These are phyloP conservation scores for Campoletis sonorensis DNA, from an alignment of 1,140 invertebrate genomes.

Conservation along the genomic window DNA sequence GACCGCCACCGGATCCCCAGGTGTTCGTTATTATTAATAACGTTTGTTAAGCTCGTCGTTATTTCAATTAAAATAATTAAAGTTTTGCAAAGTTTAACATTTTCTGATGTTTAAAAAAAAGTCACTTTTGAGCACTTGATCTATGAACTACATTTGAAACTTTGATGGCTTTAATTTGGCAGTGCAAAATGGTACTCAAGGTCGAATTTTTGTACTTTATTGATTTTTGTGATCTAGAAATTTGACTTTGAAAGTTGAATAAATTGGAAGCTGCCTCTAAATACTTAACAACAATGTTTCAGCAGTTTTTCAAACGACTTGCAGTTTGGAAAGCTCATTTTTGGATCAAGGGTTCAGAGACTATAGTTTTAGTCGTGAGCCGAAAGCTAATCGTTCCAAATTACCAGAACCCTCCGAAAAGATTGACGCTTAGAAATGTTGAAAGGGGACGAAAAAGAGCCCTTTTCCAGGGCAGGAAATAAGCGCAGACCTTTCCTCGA, in stretches of 20 bases:
- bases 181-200: too few species aligned
- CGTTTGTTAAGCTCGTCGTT: not conserved
- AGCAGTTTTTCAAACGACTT: not conserved
- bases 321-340: not conserved
- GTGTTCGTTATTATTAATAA: slow-evolving; percentile 9
- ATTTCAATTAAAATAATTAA: not conserved
- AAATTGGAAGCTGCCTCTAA: too few species aligned
- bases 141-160: too few species aligned
- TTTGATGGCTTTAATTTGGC: too few species aligned
- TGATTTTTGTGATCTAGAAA: too few species aligned
- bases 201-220: too few species aligned
- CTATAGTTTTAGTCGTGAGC: not conserved
- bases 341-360: not conserved
- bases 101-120: too few species aligned
- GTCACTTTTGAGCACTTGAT: too few species aligned
- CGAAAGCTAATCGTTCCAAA: not conserved
- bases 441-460: not conserved
- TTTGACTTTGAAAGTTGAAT: too few species aligned
- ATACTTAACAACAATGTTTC: too few species aligned
- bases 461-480: not conserved
- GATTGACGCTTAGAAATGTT: not conserved
- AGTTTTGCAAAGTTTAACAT: too few species aligned
- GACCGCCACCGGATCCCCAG: not conserved
- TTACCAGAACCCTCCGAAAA: slow-evolving; percentile 1
- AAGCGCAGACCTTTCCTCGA: not conserved